Conservation (phyloP, 1,140 invertebrate species). For the Nasonia vitripennis region DNA sequence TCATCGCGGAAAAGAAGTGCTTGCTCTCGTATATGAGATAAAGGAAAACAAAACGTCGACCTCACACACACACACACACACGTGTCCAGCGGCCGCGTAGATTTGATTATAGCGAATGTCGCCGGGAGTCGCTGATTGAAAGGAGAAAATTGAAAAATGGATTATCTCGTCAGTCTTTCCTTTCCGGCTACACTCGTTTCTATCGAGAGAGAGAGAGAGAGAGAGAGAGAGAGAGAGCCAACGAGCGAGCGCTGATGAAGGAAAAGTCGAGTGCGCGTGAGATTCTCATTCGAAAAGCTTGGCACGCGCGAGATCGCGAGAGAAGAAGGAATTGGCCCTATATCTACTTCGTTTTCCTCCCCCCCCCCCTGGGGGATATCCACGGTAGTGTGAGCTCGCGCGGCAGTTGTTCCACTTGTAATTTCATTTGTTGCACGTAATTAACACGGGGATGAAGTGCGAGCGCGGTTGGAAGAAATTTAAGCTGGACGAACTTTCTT, state of each 20-base stretch:
- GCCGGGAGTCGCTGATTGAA: constrained; percentile 35
- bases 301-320: constrained; percentile 18
- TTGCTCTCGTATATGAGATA: no score
- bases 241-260: background rate
- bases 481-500: background rate
- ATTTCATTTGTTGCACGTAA: constrained; percentile 42
- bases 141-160: constrained; percentile 34
- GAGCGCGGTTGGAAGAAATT: background rate
- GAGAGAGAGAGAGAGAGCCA: background rate
- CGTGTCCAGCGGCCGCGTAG: background rate
- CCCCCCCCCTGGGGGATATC: background rate
- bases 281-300: constrained; percentile 6
- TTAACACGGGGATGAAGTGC: background rate
- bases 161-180: constrained; percentile 15
- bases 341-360: background rate
- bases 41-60: background rate
- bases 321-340: constrained; percentile 20
- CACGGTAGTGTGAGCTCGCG: background rate
- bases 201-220: background rate
- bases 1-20: no score
- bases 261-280: background rate
- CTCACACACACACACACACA: background rate
- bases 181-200: background rate
- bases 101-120: constrained; percentile 18
- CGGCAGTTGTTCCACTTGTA: constrained; percentile 21